A percentile compares a stretch with the other conserved stretches of the same genome.
Conservation (phyloP, 2,797 vertebrate species). For the Melanotaenia trifasciata region DNA sequence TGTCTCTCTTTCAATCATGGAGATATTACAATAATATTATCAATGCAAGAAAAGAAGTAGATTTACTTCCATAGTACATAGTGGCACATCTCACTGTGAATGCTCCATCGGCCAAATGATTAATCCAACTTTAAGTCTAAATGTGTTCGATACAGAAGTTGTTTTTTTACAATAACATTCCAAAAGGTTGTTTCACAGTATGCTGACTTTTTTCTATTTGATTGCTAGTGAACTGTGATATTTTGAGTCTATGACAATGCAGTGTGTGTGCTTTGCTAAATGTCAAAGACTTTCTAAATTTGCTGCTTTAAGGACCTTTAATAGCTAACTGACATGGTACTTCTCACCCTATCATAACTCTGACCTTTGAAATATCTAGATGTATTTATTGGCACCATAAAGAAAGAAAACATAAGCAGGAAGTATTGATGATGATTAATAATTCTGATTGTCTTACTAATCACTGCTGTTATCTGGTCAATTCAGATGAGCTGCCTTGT, state of each 20-base stretch:
- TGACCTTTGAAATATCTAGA: conserved; percentile 28
- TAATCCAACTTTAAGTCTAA: not conserved
- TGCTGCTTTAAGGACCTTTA: conserved; percentile 27
- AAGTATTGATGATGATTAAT: not conserved
- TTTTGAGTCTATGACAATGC: conserved; percentile 26
- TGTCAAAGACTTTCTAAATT: conserved; percentile 48
- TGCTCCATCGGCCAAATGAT: too few species aligned
- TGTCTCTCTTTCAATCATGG: too few species aligned
- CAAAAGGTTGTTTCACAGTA: conserved; percentile 9
- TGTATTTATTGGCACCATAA: not conserved
- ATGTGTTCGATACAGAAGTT: not conserved
- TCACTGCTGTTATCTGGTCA: too few species aligned
- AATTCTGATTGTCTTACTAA: too few species aligned
- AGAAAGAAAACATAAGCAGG: not conserved
- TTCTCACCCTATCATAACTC: not conserved
- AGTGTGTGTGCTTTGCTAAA: conserved; percentile 25
- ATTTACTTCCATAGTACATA: too few species aligned
- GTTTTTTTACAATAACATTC: not conserved
- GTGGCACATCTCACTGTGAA: too few species aligned
- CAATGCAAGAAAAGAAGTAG: too few species aligned
- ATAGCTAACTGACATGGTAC: conserved; percentile 30
- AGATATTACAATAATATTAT: too few species aligned
- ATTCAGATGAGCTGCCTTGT: too few species aligned
- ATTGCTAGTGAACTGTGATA: conserved; percentile 27
- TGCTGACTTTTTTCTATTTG: not conserved